Evolutionary conservation across 2,888 invertebrate genomes (phyloP), one percentile per base, ranked within the genome.

Genomic region (Pollenia griseotomentosa): DNA sequence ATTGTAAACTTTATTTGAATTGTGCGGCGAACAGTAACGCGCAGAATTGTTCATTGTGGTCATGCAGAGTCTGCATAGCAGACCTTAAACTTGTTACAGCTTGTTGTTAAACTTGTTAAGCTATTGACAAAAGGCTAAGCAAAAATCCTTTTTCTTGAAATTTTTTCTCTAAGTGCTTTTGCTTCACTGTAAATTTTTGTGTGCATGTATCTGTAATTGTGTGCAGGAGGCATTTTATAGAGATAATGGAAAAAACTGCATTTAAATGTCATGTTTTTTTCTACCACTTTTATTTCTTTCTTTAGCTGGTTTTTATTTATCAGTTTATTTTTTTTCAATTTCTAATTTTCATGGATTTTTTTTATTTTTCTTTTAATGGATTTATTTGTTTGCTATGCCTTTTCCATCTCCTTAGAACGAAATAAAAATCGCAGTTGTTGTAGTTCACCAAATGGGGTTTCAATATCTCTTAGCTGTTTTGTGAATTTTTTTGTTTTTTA

Each of bases 251-350:
- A 80, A 83, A 61, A 73, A 79, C 75, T 81, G 77, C 71, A 88
- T 82, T 82, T 85, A 83, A 83, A 78, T 83, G 80, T 86, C 81
- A 75, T 81, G 74, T 82, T 68, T 57, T 70, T 57, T 63, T 40
- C 70, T 33, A 77, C 57, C 63, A 51, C 59, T 83, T 61, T 19
- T 63, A 16, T 33, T 23, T 44, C n/a, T 75, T 23, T 66, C 2
- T 40, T 57, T 44, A 61, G 12, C 46, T 42, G 65, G 57, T 16
- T 57, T 83, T 53, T 79, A 53, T 79, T 74, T 79, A 48, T 75
- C 42, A 74, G 82, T 79, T 86, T 78, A 59, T 78, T 42, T 63
- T 61, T 66, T 33, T 33, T 33, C 5, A 33, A 33, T 33, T 33
- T 33, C 33, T 33, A 44, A n/a, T 68, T 65, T 68, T 44, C 63